Conservation (phyloP, 2,113 vertebrate species). For the Sinocyclocheilus maitianheensis region DNA sequence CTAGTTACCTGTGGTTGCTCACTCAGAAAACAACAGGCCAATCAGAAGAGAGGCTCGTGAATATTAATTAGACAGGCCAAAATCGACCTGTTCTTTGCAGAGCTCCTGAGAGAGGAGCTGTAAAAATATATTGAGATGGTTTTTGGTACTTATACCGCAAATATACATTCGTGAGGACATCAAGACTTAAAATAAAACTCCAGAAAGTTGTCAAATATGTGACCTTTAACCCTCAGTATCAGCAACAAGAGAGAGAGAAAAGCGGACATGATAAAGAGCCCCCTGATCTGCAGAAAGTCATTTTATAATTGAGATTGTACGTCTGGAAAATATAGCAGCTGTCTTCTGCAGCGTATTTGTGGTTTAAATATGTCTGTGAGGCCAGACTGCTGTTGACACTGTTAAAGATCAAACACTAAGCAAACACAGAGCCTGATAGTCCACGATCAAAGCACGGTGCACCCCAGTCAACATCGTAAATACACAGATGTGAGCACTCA, state of each 20-base stretch:
- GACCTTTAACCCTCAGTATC: neutral
- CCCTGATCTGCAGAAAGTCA: neutral
- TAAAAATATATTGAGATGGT: no score
- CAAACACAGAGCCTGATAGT: slow-evolving; percentile 29
- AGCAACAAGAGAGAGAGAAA: neutral
- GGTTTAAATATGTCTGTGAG: neutral
- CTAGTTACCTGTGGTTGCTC: no score
- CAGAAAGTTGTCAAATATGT: no score
- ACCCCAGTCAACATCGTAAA: slow-evolving; percentile 24
- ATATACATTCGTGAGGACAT: no score
- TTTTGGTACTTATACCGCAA: no score
- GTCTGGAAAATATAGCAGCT: slow-evolving; percentile 5
- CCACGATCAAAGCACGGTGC: slow-evolving; percentile 20
- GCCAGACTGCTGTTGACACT: slow-evolving; percentile 1
- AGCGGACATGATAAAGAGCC: neutral
- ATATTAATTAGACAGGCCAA: no score
- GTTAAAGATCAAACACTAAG: slow-evolving; percentile 39
- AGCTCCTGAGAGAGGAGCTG: no score
- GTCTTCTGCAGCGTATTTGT: neutral
- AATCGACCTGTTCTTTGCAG: no score
- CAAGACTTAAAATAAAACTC: no score
- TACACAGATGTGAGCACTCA: neutral
- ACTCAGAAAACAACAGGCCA: no score
- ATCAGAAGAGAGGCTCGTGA: no score
- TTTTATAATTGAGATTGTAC: slow-evolving; percentile 16